Evolutionary conservation across 2,113 vertebrate genomes (phyloP), one percentile per base, ranked within the genome.

Genomic region (Mobula hypostoma): DNA sequence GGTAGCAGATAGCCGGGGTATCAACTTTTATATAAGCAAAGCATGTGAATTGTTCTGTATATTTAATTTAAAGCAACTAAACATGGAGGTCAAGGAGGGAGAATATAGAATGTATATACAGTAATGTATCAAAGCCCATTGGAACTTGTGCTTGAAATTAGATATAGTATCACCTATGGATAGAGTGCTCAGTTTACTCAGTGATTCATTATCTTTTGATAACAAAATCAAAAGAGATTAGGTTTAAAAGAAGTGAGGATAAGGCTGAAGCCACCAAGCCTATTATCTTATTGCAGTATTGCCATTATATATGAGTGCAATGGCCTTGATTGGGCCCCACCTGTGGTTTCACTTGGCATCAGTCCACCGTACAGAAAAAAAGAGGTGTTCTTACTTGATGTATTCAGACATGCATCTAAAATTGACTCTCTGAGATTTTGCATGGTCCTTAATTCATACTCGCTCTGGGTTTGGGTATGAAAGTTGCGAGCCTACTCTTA

Each of bases 311-410:
- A 32, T 92, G 7, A 40, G 19, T 92, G 24, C n/a, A 24, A 7
- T 92, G 36, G 19, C 17, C 68, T 72, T 92, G 68, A 92, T 12
- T 19, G 24, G 68, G 68, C 40, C 24, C 40, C 40, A 92, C 5
- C 68, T 72, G 6, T 92, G 66, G 14, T 92, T 92, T 92, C 88
- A 72, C n/a, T 92, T 92, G 66, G 88, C 66, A 36, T 92, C 5
- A 48, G 32, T 68, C 90, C 32, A 48, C 19, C 36, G 36, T 66
- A 92, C 68, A 72, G 70, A 8, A 27, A 32, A 74, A 27, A 92
- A 11, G 66, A 32, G 48, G 19, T 72, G 36, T 21, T 56, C 27
- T 0, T 92, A 21, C 21, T 70, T n/a, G 17, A 11, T 68, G n/a
- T 21, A 12, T 48, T 72, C 36, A 72, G 32, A 27, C 17, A 63